Evolutionary conservation across 2,888 invertebrate species (phyloP).

Genomic region (Diadromus collaris): DNA sequence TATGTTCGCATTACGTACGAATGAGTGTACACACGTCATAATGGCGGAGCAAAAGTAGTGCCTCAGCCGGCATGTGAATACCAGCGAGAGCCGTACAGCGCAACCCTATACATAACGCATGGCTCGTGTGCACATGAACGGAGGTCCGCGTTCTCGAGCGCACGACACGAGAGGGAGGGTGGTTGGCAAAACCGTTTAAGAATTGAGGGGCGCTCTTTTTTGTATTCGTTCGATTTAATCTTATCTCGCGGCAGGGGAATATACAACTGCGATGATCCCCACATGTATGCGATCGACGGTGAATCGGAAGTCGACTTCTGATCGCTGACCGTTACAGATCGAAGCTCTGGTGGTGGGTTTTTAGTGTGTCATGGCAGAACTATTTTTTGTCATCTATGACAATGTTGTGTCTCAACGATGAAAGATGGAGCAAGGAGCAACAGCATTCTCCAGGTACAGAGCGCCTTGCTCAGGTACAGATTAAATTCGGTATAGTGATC

Average conservation of each 20-base stretch:
- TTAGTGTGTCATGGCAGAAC: background rate
- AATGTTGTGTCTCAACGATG: background rate
- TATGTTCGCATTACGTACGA: conserved; percentile 57
- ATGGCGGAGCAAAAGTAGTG: conserved; percentile 50
- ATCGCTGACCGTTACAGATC: background rate
- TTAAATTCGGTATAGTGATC: conserved; percentile 77
- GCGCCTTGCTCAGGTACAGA: conserved; percentile 62
- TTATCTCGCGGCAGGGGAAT: background rate
- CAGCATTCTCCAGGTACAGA: conserved; percentile 14
- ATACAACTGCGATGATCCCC: background rate
- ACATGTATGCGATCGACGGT: background rate
- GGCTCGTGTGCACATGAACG: background rate
- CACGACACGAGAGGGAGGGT: conserved; percentile 6
- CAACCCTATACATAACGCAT: background rate
- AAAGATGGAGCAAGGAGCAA: background rate
- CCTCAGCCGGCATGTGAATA: conserved; percentile 13
- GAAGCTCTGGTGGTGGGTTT: background rate
- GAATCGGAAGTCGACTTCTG: background rate
- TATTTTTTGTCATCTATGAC: background rate
- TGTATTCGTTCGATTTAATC: background rate
- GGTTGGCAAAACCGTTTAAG: conserved; percentile 23
- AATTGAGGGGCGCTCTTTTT: conserved; percentile 8
- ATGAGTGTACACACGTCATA: conserved; percentile 58
- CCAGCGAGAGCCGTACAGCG: background rate
- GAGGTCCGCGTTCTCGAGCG: conserved; percentile 19